A percentile compares a stretch with the other conserved stretches of the same genome.
Conservation (phyloP, 2,113 vertebrate genomes). For the Salminus brasiliensis region DNA sequence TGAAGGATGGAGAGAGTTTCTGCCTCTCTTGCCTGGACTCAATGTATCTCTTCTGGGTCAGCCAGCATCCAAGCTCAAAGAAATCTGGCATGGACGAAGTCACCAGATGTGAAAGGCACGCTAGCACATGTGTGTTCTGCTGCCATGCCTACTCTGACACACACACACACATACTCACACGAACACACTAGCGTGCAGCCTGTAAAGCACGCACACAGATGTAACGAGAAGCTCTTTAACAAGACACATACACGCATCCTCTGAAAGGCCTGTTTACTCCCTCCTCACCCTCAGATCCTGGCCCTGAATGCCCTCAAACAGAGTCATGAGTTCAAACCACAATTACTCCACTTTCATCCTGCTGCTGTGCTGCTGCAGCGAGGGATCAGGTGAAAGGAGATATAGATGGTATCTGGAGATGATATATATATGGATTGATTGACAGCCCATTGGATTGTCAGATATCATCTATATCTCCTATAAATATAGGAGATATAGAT, state of each 20-base stretch:
- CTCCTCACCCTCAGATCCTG: background rate
- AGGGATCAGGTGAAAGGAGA: background rate
- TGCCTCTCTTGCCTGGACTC: background rate
- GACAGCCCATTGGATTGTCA: background rate
- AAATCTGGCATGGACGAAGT: conserved; percentile 17
- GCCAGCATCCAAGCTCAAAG: conserved; percentile 19
- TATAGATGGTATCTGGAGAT: background rate
- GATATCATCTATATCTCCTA: no score
- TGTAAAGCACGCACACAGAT: conserved; percentile 15
- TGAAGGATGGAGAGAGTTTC: background rate
- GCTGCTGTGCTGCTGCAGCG: background rate
- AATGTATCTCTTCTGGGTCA: background rate
- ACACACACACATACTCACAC: conserved; percentile 24
- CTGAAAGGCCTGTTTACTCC: background rate
- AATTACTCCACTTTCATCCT: conserved; percentile 13
- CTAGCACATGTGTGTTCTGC: conserved; percentile 33
- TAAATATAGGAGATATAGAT: no score
- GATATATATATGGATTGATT: background rate
- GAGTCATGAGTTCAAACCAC: conserved; percentile 12
- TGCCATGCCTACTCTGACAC: conserved; percentile 5
- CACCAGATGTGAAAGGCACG: conserved; percentile 27
- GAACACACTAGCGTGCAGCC: conserved; percentile 5
- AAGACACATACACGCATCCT: background rate
- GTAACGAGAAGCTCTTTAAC: conserved; percentile 19
- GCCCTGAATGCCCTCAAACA: background rate